These are phyloP conservation scores for Anhinga anhinga DNA, from an alignment of 2,113 vertebrate species.

Conservation along the genomic window DNA sequence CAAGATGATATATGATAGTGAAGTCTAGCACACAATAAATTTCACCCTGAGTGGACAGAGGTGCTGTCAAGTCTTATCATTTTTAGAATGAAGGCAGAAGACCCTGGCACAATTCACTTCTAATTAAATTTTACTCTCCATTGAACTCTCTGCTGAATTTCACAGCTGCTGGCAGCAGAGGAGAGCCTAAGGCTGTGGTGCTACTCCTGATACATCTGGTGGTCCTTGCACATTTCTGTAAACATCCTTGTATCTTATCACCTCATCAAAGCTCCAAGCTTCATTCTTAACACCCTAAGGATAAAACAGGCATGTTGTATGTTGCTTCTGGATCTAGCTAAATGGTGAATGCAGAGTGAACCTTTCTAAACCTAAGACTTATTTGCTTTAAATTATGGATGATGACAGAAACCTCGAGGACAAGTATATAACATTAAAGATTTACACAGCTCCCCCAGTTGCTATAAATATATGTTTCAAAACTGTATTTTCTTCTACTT, in stretches of 20 bases:
- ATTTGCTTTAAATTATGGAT: conserved; percentile 27
- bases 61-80: conserved; percentile 34
- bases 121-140: conserved; percentile 68
- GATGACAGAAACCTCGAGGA: not conserved
- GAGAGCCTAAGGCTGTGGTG: not conserved
- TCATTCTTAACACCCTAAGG: not conserved
- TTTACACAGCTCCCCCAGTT: not conserved
- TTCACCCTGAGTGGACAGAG: conserved; percentile 49
- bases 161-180: conserved; percentile 25
- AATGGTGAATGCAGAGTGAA: not conserved
- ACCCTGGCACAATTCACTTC: conserved; percentile 52
- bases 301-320: not conserved
- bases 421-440: not conserved
- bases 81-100: conserved; percentile 27
- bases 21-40: conserved; percentile 22
- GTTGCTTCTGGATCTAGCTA: not conserved
- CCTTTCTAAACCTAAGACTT: not conserved
- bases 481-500: not conserved
- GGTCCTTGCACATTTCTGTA: not conserved
- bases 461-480: not conserved
- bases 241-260: not conserved
- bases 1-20: not conserved
- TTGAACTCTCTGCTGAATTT: conserved; percentile 35
- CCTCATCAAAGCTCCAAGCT: not conserved
- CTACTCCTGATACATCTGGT: not conserved